Conservation (phyloP, 2,113 vertebrate species). For the Perognathus longimembris region DNA sequence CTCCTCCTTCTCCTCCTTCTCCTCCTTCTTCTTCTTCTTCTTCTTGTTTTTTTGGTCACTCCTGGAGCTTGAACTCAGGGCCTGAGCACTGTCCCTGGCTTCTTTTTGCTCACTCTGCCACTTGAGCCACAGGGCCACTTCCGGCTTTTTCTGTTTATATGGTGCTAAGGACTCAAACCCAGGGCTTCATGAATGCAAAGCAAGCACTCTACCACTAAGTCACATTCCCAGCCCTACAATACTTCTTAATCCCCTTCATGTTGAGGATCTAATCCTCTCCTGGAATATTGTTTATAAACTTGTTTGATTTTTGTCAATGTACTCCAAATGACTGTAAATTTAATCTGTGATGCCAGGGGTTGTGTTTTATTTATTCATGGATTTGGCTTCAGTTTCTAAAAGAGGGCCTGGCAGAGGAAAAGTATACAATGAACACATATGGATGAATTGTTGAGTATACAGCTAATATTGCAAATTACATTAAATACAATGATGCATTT, state of each 20-base stretch:
- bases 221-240: too few relatives aligned
- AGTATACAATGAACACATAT: conserved; percentile 8
- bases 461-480: conserved; percentile 11
- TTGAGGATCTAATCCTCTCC: not conserved
- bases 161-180: too few relatives aligned
- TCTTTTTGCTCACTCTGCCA: too few relatives aligned
- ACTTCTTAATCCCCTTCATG: not conserved
- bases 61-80: too few relatives aligned
- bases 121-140: too few relatives aligned
- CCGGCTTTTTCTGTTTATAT: too few relatives aligned
- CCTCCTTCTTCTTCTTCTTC: too few relatives aligned
- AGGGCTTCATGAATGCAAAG: too few relatives aligned
- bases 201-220: too few relatives aligned
- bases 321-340: conserved; percentile 25
- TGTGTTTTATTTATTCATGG: conserved; percentile 43
- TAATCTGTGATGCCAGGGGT: not conserved
- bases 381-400: not conserved
- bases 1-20: too few relatives aligned
- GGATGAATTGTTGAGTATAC: not conserved
- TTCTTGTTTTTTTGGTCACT: too few relatives aligned
- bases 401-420: not conserved
- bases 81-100: too few relatives aligned
- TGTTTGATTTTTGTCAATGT: conserved; percentile 30
- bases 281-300: not conserved
- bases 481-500: not conserved